Conservation (phyloP, 2,113 vertebrate genomes). For the Blennius ocellaris region DNA sequence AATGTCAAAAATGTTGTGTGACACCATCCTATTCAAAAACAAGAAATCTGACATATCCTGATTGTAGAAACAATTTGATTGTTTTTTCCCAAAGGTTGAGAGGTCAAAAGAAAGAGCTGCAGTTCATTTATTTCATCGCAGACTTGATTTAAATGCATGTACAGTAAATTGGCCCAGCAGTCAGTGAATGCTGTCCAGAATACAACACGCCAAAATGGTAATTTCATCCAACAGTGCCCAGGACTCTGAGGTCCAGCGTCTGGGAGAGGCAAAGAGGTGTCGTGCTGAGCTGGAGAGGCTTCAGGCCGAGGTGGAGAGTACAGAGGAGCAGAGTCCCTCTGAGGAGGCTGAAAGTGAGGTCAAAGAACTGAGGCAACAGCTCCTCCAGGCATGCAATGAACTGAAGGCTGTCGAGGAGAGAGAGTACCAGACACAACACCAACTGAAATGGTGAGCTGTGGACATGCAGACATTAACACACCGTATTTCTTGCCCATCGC, state of each 20-base stretch:
- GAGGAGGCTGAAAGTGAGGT: slow-evolving; percentile 70
- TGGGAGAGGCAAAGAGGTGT: slow-evolving; percentile 85
- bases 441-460: slow-evolving; percentile 65
- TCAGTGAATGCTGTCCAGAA: too few species aligned
- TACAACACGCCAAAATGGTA: background rate
- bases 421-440: slow-evolving; percentile 57
- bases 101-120: too few species aligned
- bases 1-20: background rate
- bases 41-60: too few species aligned
- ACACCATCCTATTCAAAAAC: too few species aligned
- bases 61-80: too few species aligned
- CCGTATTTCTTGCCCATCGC: background rate
- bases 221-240: slow-evolving; percentile 82
- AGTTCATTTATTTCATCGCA: too few species aligned
- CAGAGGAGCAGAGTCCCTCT: slow-evolving; percentile 53
- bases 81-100: too few species aligned
- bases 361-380: slow-evolving; percentile 68
- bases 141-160: too few species aligned
- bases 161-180: too few species aligned
- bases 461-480: background rate
- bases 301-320: slow-evolving; percentile 52
- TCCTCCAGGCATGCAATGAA: slow-evolving; percentile 67
- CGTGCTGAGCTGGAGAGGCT: slow-evolving; percentile 83
- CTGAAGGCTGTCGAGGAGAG: slow-evolving; percentile 69
- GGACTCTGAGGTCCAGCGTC: slow-evolving; percentile 86